Evolutionary conservation across 2,113 vertebrate species (phyloP).

Genomic region (Psilopsiagon aymara): DNA sequence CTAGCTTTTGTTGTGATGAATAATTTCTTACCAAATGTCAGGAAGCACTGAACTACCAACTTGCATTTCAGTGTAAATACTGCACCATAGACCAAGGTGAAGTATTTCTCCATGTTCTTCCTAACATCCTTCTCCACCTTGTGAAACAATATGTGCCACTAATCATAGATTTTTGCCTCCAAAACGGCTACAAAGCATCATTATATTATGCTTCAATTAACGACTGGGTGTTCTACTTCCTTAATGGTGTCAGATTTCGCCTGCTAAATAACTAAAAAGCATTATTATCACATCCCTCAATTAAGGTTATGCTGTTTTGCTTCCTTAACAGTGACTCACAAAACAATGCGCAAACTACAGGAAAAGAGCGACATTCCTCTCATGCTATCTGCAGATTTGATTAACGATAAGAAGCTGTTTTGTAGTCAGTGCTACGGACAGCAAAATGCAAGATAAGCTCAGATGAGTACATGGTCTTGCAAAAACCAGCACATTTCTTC

Average conservation of each 20-base stretch:
- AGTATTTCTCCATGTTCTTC: neutral
- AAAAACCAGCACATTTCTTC: neutral
- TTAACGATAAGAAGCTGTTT: neutral
- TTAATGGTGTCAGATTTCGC: neutral
- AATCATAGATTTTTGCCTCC: slow-evolving; percentile 1
- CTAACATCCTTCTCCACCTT: neutral
- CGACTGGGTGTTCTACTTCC: slow-evolving; percentile 34
- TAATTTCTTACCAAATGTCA: neutral
- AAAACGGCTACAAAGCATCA: neutral
- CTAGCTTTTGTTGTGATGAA: neutral
- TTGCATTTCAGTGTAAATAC: neutral
- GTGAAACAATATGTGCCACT: neutral
- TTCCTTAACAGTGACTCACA: neutral
- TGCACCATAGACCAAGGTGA: neutral
- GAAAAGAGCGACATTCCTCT: neutral
- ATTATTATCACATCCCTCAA: neutral
- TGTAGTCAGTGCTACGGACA: neutral
- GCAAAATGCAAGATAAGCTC: neutral
- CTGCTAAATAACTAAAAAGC: neutral
- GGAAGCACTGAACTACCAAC: neutral
- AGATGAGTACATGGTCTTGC: neutral
- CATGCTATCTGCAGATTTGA: neutral
- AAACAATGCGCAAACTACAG: neutral
- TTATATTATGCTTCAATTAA: slow-evolving; percentile 26
- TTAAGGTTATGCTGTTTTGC: neutral